Percentiles rank a stretch among this genome's conserved stretches.
phyloP scores from a whole-genome alignment of 2,113 vertebrate species.

The Axis porcinus region DNA sequence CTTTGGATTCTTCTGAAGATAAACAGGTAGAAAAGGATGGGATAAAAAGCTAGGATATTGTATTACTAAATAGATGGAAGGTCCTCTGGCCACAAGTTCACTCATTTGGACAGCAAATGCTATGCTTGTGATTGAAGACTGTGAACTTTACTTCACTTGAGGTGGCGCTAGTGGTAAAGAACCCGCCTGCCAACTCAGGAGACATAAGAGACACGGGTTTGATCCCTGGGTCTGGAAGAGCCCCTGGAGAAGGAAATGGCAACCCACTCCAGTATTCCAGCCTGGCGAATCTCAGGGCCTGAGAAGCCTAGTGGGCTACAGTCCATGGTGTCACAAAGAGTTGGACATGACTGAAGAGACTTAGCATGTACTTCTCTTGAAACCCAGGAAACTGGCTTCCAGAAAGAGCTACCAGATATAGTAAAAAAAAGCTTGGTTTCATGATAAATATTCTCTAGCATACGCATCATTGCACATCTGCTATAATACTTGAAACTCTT shows the following conservation, averaged over 20 bases:
- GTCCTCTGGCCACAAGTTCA: neutral
- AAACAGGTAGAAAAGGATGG: neutral
- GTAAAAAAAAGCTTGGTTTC: neutral
- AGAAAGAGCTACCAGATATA: neutral
- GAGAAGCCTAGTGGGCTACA: neutral
- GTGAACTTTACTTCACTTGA: neutral
- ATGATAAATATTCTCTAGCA: neutral
- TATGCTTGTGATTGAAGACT: neutral
- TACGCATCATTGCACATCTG: neutral
- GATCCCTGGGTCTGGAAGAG: neutral
- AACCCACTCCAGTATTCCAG: neutral
- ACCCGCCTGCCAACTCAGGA: rapidly evolving
- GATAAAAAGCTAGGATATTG: neutral
- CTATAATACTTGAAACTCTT: neutral
- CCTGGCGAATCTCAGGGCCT: neutral
- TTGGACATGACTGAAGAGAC: rapidly evolving
- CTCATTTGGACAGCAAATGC: neutral
- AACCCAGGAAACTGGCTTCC: neutral
- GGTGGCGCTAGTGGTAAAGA: neutral
- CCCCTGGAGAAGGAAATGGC: neutral
- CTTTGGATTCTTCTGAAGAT: neutral
- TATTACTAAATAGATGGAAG: neutral
- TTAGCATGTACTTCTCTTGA: neutral
- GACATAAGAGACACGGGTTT: neutral
- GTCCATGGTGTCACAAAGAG: neutral